Base-by-base conservation (phyloP, 1,140 invertebrate species). In the Danaus plexippus region DNA sequence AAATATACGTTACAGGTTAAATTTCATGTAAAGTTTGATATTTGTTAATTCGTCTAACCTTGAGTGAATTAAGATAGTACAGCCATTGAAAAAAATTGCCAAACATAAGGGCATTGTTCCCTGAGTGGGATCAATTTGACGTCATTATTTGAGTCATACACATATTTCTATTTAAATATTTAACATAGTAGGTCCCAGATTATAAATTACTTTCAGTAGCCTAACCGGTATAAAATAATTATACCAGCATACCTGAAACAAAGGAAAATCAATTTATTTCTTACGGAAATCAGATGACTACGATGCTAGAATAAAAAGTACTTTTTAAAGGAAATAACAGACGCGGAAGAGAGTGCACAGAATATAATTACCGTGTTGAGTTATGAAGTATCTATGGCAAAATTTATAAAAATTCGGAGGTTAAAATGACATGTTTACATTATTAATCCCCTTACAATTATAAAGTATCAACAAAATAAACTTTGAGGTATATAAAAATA, bases 201-300 rank as follows among this genome's bases (percentile, higher is more conserved):
- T 32, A 32, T 6, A 32, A 32, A 32, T 6, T 32, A 32, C 4
- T 32, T 32, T 32, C 22, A 32, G 7, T 32, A 32, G 2, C 5
- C 7, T 5, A 32, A 32, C 7, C 22, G 1, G 5, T 32, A 32
- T 32, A 32, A 32, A 32, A 32, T 32, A 32, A 32, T 32, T 32
- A 32, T 32, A 32, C 0, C 5, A 18, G 62, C 67, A 52, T 75
- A 75, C 70, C 70, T 75, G 68, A 60, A 75, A 73, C 59, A 69
- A 67, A 64, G 56, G 44, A 54, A 62, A 62, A 66, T 58, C n/a
- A 47, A 57, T 60, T 60, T 32, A 54, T 60, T 55, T 66, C 50
- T 49, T 54, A 52, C 57, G 61, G 56, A 67, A 67, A 64, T 57
- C 54, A 59, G 54, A 57, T 62, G 46, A 44, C 13, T 50, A 64